Evolutionary conservation across 1,140 invertebrate genomes (phyloP).

Genomic region (Acarapis woodi): DNA sequence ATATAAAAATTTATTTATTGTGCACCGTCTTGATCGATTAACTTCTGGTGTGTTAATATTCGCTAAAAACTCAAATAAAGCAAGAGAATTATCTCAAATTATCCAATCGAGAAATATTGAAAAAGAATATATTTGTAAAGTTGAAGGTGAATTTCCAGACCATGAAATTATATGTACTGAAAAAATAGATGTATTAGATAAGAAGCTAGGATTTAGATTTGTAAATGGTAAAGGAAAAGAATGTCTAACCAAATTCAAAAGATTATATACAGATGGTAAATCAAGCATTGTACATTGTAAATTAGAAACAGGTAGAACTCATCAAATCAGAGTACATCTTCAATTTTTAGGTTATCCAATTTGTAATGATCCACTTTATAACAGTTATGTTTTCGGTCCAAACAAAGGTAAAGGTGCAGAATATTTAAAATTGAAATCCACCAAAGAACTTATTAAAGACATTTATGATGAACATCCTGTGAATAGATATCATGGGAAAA

Average conservation of each 20-base stretch:
- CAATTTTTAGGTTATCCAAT: slow-evolving; percentile 92
- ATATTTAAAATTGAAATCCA: too few species aligned
- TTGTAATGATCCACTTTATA: slow-evolving; percentile 84
- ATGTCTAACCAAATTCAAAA: slow-evolving; percentile 60
- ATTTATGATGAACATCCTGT: too few species aligned
- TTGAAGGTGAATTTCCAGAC: slow-evolving; percentile 85
- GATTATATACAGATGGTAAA: slow-evolving; percentile 47
- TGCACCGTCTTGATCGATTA: slow-evolving; percentile 25
- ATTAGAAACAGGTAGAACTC: slow-evolving; percentile 77
- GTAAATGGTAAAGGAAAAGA: slow-evolving; percentile 57
- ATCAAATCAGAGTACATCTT: slow-evolving; percentile 94
- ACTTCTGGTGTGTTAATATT: slow-evolving; percentile 55
- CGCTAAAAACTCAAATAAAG: slow-evolving; percentile 65
- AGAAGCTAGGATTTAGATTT: slow-evolving; percentile 80
- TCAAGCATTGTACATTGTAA: slow-evolving; percentile 74
- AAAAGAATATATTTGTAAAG: slow-evolving; percentile 89
- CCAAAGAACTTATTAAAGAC: too few species aligned
- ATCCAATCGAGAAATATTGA: slow-evolving; percentile 62
- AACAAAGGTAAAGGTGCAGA: slow-evolving; percentile 68
- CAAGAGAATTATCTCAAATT: slow-evolving; percentile 70
- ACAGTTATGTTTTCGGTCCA: slow-evolving; percentile 47
- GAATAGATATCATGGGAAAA: too few species aligned
- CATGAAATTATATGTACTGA: slow-evolving; percentile 53
- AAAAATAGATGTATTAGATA: slow-evolving; percentile 71
- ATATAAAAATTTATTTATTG: slow-evolving; percentile 67